These are phyloP conservation scores for Betta splendens DNA, from an alignment of 2,797 vertebrate genomes.

Conservation along the genomic window DNA sequence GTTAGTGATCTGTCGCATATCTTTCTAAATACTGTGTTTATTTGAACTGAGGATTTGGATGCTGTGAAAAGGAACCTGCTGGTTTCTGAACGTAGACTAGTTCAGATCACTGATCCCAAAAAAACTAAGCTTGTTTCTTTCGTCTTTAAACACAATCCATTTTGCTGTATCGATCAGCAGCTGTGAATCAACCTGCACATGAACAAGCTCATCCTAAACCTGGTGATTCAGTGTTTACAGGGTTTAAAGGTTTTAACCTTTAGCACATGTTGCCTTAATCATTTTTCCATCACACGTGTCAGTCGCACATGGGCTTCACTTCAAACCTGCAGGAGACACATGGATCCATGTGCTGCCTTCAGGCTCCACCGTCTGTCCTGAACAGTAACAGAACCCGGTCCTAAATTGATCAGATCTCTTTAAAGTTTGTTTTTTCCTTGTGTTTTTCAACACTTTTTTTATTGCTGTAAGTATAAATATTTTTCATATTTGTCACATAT, in stretches of 20 bases:
- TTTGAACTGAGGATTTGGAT: background rate
- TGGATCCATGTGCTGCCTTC: background rate
- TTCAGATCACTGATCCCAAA: background rate
- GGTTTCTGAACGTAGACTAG: background rate
- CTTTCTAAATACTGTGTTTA: background rate
- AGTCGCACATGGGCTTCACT: background rate
- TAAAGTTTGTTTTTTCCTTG: too few species aligned
- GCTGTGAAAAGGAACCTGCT: background rate
- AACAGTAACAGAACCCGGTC: too few species aligned
- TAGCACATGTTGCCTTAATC: constrained; percentile 20
- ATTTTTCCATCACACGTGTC: background rate
- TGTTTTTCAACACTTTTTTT: too few species aligned
- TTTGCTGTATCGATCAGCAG: constrained; percentile 4
- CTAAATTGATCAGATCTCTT: too few species aligned
- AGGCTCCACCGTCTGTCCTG: background rate
- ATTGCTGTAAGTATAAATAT: too few species aligned
- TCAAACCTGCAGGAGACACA: background rate
- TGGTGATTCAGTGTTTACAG: background rate
- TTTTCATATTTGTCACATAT: too few species aligned
- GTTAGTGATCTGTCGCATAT: background rate
- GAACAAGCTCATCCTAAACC: background rate
- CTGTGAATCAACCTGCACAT: background rate
- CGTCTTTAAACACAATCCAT: too few species aligned
- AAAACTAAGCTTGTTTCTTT: too few species aligned
- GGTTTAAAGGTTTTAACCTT: background rate